Base-by-base conservation (phyloP, 1,140 invertebrate genomes). In the Macrosteles quadrilineatus region DNA sequence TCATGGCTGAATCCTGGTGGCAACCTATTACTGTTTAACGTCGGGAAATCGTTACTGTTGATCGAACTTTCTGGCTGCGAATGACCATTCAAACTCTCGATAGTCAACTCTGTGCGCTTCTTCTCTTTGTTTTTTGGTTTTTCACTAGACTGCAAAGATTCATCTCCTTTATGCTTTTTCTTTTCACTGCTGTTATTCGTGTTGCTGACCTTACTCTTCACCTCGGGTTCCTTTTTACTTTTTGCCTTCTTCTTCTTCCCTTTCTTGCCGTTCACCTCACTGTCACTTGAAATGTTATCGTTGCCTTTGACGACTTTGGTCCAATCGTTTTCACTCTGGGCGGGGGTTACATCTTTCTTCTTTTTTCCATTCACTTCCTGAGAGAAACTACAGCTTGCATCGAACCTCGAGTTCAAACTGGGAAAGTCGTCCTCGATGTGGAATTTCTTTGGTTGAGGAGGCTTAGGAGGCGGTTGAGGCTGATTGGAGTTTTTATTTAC, bases 31-130 rank as follows among this genome's bases (percentile, higher is more conserved):
- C 40, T 27, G 14, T n/a, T 25, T 1, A 66, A 23, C 9, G 23
- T 25, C 17, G 63, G 63, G 31, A 66, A 66, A 12, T 66, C 63
- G 21, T 27, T 45, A 1, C 1, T 43, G 32, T 66, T 29, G 21
- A 66, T 66, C 9, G 19, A 25, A 14, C 12, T 45, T 6, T 45
- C 63, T 9, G 19, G 32, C 23, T 66, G n/a, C 1, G 53, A 43
- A 79, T 79, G 31, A 80, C 80, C 32, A 25, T 79, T 80, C 68
- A 86, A 76, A 27, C 73, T 82, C 25, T 83, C 81, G 65, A 86
- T 85, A 70, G 85, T 84, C 21, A 86, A 72, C 74, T 86, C 85
- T 0, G 84, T 85, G 12, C 83, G 78, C 73, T 85, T 87, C 72
- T 82, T 81, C 67, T 81, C 79, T 50, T 36, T 19, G 63, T 29